phyloP scores from a whole-genome alignment of 2,888 invertebrate species.

The Drosophila atripex region DNA sequence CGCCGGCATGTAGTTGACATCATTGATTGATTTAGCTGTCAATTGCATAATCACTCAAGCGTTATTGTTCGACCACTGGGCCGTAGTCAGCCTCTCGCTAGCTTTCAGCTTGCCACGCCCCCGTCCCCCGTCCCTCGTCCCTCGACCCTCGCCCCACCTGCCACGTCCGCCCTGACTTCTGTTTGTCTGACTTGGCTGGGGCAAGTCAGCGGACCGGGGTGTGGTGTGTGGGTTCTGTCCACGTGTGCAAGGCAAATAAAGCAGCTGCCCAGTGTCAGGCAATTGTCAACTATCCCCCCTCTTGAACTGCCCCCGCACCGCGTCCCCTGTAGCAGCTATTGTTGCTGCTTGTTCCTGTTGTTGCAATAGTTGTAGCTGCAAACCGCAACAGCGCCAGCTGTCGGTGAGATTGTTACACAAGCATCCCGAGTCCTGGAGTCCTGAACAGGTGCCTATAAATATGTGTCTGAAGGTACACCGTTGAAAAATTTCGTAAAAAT shows the following conservation, averaged over 20 bases:
- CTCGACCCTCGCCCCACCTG: not conserved
- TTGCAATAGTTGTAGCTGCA: constrained; percentile 68
- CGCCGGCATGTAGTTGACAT: constrained; percentile 79
- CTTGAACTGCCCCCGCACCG: not conserved
- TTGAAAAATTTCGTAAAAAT: not conserved
- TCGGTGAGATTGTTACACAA: constrained; percentile 74
- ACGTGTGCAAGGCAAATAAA: constrained; percentile 72
- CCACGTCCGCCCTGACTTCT: constrained; percentile 17
- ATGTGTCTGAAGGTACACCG: constrained; percentile 5
- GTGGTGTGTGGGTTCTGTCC: constrained; percentile 26
- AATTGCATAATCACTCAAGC: constrained; percentile 83
- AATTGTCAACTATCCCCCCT: constrained; percentile 68
- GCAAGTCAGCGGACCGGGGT: constrained; percentile 42
- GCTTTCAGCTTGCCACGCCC: constrained; percentile 24
- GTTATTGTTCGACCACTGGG: constrained; percentile 78
- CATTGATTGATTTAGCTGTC: constrained; percentile 83
- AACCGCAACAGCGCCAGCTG: constrained; percentile 77
- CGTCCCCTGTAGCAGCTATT: constrained; percentile 11
- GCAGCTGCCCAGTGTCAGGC: constrained; percentile 75
- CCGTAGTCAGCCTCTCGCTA: constrained; percentile 47
- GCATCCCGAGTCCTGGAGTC: constrained; percentile 20
- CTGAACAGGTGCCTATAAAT: constrained; percentile 9
- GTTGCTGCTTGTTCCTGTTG: constrained; percentile 30
- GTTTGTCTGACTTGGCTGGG: constrained; percentile 58
- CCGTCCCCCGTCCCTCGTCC: not conserved